A percentile compares a stretch with the other conserved stretches of the same genome.
phyloP scores from a whole-genome alignment of 2,888 invertebrate species.

The Arrhopalites spinosus region DNA sequence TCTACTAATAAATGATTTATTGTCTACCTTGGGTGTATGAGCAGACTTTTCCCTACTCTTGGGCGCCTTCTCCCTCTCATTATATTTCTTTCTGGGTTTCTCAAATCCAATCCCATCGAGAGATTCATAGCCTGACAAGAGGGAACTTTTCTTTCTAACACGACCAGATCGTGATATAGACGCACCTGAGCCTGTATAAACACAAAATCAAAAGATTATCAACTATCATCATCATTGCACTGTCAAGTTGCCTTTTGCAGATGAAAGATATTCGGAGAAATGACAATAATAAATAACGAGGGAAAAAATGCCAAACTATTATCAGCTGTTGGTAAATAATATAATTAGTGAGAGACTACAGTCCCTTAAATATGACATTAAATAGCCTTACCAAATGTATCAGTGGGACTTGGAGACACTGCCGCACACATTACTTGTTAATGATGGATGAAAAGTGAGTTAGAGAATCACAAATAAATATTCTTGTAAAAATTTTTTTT shows the following conservation, averaged over 20 bases:
- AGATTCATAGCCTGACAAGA: constrained; percentile 89
- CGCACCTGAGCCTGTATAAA: constrained; percentile 18
- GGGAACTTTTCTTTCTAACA: constrained; percentile 92
- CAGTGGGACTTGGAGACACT: constrained; percentile 6
- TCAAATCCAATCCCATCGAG: constrained; percentile 85
- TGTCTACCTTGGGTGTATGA: constrained; percentile 29
- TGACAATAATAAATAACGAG: background rate
- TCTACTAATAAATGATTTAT: background rate
- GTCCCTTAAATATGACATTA: background rate
- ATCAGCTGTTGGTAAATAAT: background rate
- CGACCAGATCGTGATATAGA: constrained; percentile 77
- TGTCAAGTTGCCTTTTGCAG: background rate
- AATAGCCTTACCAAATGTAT: constrained; percentile 15
- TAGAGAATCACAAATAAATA: too few species aligned
- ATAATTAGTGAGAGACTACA: background rate
- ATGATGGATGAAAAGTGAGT: background rate
- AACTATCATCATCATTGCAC: background rate
- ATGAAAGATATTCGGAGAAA: background rate
- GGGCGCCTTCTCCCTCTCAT: constrained; percentile 49
- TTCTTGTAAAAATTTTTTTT: too few species aligned
- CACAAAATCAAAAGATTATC: too few species aligned
- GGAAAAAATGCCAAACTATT: too few species aligned
- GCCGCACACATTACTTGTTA: constrained; percentile 19
- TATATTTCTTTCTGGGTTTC: constrained; percentile 61
- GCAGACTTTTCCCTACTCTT: constrained; percentile 13